phyloP scores from a whole-genome alignment of 2,113 vertebrate species.

The Ivindomyrus marchei region DNA sequence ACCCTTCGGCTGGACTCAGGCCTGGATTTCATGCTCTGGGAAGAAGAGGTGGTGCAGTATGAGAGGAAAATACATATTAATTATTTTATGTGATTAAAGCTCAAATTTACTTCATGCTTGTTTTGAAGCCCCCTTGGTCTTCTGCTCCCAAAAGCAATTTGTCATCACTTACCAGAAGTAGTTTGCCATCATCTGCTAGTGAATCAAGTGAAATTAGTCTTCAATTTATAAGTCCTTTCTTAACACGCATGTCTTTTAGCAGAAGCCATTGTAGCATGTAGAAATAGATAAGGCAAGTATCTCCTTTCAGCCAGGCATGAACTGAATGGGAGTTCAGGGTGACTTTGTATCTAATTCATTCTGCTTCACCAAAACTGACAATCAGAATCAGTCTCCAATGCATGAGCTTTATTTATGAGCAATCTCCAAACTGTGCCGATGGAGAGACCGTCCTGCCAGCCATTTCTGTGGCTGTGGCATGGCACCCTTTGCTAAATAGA shows the following conservation, averaged over 20 bases:
- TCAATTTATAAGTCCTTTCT: slow-evolving; percentile 47
- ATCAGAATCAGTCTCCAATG: slow-evolving; percentile 52
- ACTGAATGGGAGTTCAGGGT: slow-evolving; percentile 56
- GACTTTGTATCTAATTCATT: slow-evolving; percentile 50
- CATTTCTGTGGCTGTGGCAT: neutral
- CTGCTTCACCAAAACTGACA: slow-evolving; percentile 44
- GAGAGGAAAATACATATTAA: neutral
- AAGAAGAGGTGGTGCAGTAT: slow-evolving; percentile 29
- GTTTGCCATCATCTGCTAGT: slow-evolving; percentile 41
- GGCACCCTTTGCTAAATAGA: slow-evolving; percentile 15
- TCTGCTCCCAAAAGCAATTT: slow-evolving; percentile 32
- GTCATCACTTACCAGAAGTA: slow-evolving; percentile 9
- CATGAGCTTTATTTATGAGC: slow-evolving; percentile 49
- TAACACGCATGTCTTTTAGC: slow-evolving; percentile 40
- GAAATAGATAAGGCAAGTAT: slow-evolving; percentile 40
- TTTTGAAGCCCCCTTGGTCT: slow-evolving; percentile 24
- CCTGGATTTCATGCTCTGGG: slow-evolving; percentile 21
- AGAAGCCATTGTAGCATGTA: slow-evolving; percentile 39
- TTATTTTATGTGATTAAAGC: slow-evolving; percentile 15
- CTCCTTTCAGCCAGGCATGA: slow-evolving; percentile 43
- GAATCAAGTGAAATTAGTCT: slow-evolving; percentile 45
- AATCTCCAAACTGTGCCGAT: slow-evolving; percentile 33
- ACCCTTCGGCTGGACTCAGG: slow-evolving; percentile 18
- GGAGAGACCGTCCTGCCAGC: neutral
- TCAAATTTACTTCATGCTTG: slow-evolving; percentile 34